Conservation (phyloP, 2,113 vertebrate genomes). For the Cathartes aura region DNA sequence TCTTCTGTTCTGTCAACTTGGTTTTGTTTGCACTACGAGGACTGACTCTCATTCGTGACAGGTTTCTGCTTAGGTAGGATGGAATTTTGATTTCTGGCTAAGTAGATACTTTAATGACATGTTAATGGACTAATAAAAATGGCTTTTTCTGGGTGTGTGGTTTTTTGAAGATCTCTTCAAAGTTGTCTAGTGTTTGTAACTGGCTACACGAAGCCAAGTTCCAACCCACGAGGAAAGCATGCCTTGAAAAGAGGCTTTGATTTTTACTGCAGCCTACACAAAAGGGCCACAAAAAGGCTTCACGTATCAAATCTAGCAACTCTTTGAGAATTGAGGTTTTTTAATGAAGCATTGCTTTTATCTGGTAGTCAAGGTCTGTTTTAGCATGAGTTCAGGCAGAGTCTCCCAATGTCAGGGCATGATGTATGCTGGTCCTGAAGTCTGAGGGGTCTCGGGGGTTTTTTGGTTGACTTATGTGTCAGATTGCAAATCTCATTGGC, state of each 20-base stretch:
- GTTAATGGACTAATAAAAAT: slow-evolving; percentile 69
- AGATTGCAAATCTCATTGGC: neutral
- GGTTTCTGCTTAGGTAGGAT: slow-evolving; percentile 55
- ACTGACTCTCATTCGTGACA: neutral
- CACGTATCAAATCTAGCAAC: neutral
- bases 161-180: slow-evolving; percentile 70
- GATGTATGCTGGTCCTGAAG: neutral
- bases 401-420: neutral
- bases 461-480: neutral
- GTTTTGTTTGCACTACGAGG: neutral
- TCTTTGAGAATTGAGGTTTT: neutral
- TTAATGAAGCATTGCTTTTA: slow-evolving; percentile 35
- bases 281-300: slow-evolving; percentile 61
- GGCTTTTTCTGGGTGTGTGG: slow-evolving; percentile 59
- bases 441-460: neutral
- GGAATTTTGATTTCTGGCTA: slow-evolving; percentile 42
- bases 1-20: neutral
- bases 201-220: slow-evolving; percentile 46
- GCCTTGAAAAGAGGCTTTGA: slow-evolving; percentile 70
- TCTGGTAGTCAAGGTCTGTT: neutral
- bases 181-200: slow-evolving; percentile 60
- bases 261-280: slow-evolving; percentile 64
- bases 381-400: neutral
- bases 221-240: slow-evolving; percentile 50
- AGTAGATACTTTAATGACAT: slow-evolving; percentile 53